Percentiles rank a stretch among this genome's conserved stretches.
These are phyloP conservation scores for Liopterus haemorrhoidalis DNA, from an alignment of 2,888 invertebrate species.

Conservation along the genomic window DNA sequence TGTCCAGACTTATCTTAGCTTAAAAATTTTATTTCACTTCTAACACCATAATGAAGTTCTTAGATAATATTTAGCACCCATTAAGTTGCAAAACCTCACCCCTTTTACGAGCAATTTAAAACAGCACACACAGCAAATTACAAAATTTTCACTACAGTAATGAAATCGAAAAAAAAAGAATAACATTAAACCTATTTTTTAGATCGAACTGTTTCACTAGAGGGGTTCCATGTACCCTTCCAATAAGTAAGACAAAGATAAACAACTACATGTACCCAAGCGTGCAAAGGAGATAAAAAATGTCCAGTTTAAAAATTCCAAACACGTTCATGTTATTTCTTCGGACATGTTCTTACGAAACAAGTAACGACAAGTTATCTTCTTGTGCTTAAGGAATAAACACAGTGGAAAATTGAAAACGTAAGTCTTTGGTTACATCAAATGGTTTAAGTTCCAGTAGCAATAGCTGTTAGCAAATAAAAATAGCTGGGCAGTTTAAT, in stretches of 20 bases:
- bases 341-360: conserved; percentile 33
- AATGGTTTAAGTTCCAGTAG: conserved; percentile 37
- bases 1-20: too few species aligned
- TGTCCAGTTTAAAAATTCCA: conserved; percentile 38
- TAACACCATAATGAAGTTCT: too few species aligned
- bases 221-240: conserved; percentile 13
- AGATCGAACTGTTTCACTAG: conserved; percentile 25
- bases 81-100: too few species aligned
- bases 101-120: conserved; percentile 11
- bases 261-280: neutral
- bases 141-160: conserved; percentile 19
- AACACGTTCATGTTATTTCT: conserved; percentile 41
- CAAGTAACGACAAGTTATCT: conserved; percentile 32
- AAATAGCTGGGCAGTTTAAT: conserved; percentile 38
- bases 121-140: conserved; percentile 18
- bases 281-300: conserved; percentile 31
- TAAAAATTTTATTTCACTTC: too few species aligned
- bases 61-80: too few species aligned
- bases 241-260: conserved; percentile 15
- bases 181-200: conserved; percentile 31
- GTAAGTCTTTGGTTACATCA: conserved; percentile 8
- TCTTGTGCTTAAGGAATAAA: neutral
- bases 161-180: conserved; percentile 10
- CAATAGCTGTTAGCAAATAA: conserved; percentile 42
- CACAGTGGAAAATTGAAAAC: neutral